Evolutionary conservation across 1,140 invertebrate species (phyloP), one percentile per base, ranked within the genome.

Genomic region (Dendroctonus valens): DNA sequence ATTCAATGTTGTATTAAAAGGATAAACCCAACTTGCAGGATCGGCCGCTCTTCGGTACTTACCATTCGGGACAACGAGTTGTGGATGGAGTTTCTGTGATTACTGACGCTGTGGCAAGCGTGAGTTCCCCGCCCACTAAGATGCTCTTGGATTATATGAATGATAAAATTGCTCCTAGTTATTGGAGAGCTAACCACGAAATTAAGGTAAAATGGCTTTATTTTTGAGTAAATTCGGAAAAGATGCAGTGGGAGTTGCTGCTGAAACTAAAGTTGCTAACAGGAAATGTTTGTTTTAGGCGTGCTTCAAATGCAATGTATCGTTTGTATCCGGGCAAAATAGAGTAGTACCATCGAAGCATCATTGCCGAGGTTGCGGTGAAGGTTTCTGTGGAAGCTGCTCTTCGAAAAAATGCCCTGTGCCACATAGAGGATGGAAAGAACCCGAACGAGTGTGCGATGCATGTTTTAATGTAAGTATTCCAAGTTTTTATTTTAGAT

Each of bases 181-280:
- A 93, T 79, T 93, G 91, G 92, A 83, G 86, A 48, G 88, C 90
- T 7, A 93, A 94, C 77, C 80, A 85, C 67, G 86, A 91, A 74
- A 91, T 93, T 57, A 84, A 79, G 69, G 86, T 88, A 41, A 57
- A 53, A 39, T 14, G 14, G 41, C 60, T 38, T 50, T 60, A 50
- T 39, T 26, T 26, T 26, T 26, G 26, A 26, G 26, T 26, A 3
- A 26, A 26, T 26, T 26, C n/a, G 3, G 26, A 26, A 26, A 26
- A 26, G 3, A 26, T 26, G 26, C n/a, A n/a, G n/a, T 26, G 26
- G 3, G 26, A 26, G 26, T 26, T 26, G 26, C 26, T 26, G 26
- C 26, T 26, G 26, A 26, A 26, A 26, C 26, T 26, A 26, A n/a
- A n/a, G 26, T 26, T 1, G 3, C 26, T 26, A 26, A 26, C 26